Percentiles rank a stretch among this genome's conserved stretches.
These are phyloP conservation scores for Scotopteryx bipunctaria DNA, from an alignment of 2,888 invertebrate species.

Conservation along the genomic window DNA sequence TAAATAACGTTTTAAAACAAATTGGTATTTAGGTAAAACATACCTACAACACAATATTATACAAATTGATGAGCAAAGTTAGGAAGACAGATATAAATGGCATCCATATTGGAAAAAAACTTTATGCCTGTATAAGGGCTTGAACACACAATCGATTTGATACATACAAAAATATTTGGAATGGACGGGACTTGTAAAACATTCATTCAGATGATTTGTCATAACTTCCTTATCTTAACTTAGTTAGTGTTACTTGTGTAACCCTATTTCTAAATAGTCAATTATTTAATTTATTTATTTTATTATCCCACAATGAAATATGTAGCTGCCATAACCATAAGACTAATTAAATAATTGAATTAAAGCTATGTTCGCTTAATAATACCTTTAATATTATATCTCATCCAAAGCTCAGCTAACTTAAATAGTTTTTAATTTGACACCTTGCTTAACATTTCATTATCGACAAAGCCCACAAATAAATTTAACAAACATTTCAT, in stretches of 20 bases:
- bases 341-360: conserved; percentile 22
- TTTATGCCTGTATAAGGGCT: not conserved
- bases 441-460: too few species aligned
- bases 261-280: conserved; percentile 2
- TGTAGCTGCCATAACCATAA: conserved; percentile 18
- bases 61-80: conserved; percentile 5
- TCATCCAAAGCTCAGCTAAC: conserved; percentile 1
- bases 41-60: not conserved
- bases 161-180: conserved; percentile 31
- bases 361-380: conserved; percentile 36
- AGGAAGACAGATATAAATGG: conserved; percentile 20
- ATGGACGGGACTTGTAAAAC: conserved; percentile 22
- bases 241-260: conserved; percentile 3
- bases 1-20: too few species aligned
- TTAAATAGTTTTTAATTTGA: too few species aligned
- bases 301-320: not conserved
- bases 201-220: not conserved
- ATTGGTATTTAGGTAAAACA: not conserved
- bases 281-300: conserved; percentile 2
- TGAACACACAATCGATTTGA: conserved; percentile 9
- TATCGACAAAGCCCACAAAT: too few species aligned
- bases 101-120: not conserved
- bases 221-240: not conserved
- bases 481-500: too few species aligned
- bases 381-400: not conserved